Evolutionary conservation across 2,888 invertebrate species (phyloP).

Genomic region (Limnephilus lunatus): DNA sequence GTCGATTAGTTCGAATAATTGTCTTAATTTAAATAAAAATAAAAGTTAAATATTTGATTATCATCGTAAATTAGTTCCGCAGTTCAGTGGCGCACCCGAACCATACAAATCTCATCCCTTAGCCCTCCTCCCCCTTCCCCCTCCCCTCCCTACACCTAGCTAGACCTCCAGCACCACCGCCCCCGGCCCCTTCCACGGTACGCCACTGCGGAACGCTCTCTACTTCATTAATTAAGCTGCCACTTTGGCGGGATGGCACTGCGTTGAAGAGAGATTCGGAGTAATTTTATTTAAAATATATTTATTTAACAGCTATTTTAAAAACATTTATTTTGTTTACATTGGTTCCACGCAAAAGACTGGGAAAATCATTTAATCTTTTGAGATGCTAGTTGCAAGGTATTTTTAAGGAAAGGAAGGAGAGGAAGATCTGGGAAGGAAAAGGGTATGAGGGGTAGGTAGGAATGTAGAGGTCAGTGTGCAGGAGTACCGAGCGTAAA

Average conservation of each 20-base stretch:
- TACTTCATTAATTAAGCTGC: slow-evolving; percentile 64
- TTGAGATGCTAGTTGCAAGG: no score
- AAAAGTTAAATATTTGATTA: not conserved
- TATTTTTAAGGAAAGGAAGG: no score
- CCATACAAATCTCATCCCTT: not conserved
- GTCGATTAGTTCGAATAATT: no score
- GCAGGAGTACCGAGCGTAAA: no score
- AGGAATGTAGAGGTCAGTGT: no score
- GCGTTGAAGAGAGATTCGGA: not conserved
- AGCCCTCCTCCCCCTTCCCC: not conserved
- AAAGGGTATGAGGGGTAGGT: no score
- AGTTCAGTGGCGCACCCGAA: slow-evolving; percentile 14
- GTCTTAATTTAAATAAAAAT: not conserved
- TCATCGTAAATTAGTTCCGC: not conserved
- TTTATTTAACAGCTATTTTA: no score
- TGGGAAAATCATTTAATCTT: no score
- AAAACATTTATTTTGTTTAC: no score
- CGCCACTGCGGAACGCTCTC: slow-evolving; percentile 70
- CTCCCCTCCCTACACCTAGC: not conserved
- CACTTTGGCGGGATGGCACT: slow-evolving; percentile 40
- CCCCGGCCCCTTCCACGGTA: slow-evolving; percentile 71
- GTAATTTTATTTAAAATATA: not conserved
- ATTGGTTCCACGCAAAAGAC: no score
- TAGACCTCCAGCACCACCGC: slow-evolving; percentile 70
- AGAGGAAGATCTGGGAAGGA: no score